A percentile compares a stretch with the other conserved stretches of the same genome.
phyloP scores from a whole-genome alignment of 1,140 invertebrate species.

The Platorchestia sp. region DNA sequence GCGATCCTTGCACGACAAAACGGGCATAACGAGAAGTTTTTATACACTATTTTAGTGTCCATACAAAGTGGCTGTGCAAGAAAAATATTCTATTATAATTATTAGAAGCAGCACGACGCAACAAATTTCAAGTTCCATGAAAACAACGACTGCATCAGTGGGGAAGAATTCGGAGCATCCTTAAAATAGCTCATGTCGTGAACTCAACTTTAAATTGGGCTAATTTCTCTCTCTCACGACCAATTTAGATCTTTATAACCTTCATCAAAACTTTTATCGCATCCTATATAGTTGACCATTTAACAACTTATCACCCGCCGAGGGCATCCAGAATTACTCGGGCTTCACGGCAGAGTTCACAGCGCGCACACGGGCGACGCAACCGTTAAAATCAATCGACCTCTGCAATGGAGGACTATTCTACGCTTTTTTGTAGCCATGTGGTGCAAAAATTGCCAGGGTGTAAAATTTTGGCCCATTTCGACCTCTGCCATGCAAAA shows the following conservation, averaged over 20 bases:
- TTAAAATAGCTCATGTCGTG: neutral
- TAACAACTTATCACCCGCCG: slow-evolving; percentile 51
- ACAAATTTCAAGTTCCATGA: neutral
- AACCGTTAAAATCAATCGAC: neutral
- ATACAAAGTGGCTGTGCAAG: neutral
- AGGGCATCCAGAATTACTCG: slow-evolving; percentile 40
- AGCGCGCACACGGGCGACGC: neutral
- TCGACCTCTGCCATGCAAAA: too few relatives aligned
- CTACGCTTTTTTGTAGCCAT: too few relatives aligned
- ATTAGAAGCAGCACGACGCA: neutral
- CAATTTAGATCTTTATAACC: slow-evolving; percentile 56
- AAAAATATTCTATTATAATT: neutral
- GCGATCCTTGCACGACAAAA: neutral
- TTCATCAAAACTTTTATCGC: slow-evolving; percentile 55
- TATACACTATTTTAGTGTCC: neutral
- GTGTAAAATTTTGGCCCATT: too few relatives aligned
- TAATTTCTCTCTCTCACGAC: slow-evolving; percentile 55
- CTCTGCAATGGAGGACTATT: too few relatives aligned
- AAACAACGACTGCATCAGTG: neutral
- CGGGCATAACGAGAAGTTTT: neutral
- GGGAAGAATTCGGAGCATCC: neutral
- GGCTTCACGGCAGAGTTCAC: neutral
- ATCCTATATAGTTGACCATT: slow-evolving; percentile 55
- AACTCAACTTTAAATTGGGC: slow-evolving; percentile 54
- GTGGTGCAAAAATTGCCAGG: too few relatives aligned